phyloP scores from a whole-genome alignment of 1,140 invertebrate genomes.

The Eurosta solidaginis region DNA sequence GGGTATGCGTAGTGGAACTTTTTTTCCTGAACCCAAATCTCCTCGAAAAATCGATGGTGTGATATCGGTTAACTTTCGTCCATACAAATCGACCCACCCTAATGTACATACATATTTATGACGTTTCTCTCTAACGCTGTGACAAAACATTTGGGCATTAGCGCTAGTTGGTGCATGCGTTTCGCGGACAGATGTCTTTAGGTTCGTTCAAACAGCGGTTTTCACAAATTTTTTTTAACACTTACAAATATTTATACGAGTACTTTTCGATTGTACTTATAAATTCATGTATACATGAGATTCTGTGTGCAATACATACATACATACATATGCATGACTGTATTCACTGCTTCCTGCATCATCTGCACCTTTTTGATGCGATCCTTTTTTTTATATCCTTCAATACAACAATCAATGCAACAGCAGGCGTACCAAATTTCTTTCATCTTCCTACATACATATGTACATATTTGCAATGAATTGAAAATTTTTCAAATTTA shows the following conservation, averaged over 20 bases:
- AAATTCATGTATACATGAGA: not conserved
- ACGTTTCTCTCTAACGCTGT: no score
- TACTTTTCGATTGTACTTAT: not conserved
- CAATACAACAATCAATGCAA: slow-evolving; percentile 16
- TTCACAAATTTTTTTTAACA: not conserved
- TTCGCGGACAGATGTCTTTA: not conserved
- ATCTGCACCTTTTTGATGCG: no score
- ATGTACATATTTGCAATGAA: slow-evolving; percentile 13
- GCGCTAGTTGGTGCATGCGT: not conserved
- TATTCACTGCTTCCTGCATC: not conserved
- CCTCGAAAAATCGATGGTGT: no score
- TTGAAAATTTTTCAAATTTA: not conserved
- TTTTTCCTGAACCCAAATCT: no score
- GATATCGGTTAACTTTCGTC: no score
- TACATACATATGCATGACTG: not conserved
- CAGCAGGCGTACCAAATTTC: slow-evolving; percentile 16
- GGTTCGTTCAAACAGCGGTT: not conserved
- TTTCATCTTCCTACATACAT: no score
- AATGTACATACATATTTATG: no score
- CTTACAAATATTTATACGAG: not conserved
- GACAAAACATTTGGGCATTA: not conserved
- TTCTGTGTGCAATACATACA: not conserved
- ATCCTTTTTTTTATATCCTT: slow-evolving; percentile 15
- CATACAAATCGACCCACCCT: no score
- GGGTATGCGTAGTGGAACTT: no score